Percentiles rank a stretch among this genome's conserved stretches.
Evolutionary conservation across 2,888 invertebrate genomes (phyloP).

Genomic region (Hymenopus coronatus): DNA sequence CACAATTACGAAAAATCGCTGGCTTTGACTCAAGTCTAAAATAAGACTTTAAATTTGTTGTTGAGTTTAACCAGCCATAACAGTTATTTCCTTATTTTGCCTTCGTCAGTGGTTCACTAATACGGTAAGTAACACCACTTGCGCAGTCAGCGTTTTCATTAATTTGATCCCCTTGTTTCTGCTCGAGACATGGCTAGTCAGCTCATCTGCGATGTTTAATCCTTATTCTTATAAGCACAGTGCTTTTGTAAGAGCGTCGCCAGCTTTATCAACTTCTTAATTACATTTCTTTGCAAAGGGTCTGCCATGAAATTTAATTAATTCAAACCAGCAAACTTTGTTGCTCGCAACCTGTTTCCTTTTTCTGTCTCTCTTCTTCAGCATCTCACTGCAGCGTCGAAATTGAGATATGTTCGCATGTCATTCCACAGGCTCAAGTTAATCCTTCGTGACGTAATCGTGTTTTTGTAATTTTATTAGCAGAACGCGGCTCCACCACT

Average conservation of each 20-base stretch:
- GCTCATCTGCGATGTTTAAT: neutral
- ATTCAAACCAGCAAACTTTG: slow-evolving; percentile 20
- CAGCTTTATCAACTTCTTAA: slow-evolving; percentile 28
- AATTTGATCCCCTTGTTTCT: neutral
- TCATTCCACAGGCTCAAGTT: neutral
- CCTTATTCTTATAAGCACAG: neutral
- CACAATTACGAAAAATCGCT: too few relatives aligned
- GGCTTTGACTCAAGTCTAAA: too few relatives aligned
- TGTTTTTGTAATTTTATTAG: too few relatives aligned
- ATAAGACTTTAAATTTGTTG: too few relatives aligned
- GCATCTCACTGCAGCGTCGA: neutral
- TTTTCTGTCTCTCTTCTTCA: neutral
- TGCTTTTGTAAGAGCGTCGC: neutral
- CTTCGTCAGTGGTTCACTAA: neutral
- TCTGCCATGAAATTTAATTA: slow-evolving; percentile 28
- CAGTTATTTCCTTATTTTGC: too few relatives aligned
- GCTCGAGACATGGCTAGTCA: neutral
- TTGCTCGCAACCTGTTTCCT: neutral
- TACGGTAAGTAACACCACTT: neutral
- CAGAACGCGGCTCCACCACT: too few relatives aligned
- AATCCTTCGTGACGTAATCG: neutral
- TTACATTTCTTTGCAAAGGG: slow-evolving; percentile 27
- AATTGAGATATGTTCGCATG: neutral
- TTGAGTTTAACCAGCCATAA: too few relatives aligned
- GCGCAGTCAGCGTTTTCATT: neutral